Base-by-base conservation (phyloP, 2,113 vertebrate species). In the Psophia crepitans region DNA sequence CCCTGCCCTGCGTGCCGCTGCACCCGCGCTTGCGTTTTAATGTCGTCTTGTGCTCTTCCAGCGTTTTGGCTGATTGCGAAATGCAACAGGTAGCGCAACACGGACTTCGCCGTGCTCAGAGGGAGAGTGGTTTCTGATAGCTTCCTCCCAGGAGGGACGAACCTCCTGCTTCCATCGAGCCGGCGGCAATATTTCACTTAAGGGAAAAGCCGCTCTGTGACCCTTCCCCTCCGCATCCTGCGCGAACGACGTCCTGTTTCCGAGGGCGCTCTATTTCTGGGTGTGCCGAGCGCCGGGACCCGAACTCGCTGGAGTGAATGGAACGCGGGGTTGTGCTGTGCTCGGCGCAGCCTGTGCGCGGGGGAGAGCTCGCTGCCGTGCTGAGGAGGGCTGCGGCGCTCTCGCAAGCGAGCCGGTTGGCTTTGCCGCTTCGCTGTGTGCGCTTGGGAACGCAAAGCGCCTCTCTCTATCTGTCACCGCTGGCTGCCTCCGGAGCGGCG, bases 111-210 rank as follows among this genome's bases (percentile, higher is more conserved):
- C 5, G 0, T 1, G 30, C 90, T 68, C 9, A 12, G 77, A 89
- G 82, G 71, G 80, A 94, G 95, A 95, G 94, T 84, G 95, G 48
- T 91, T 96, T 93, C 86, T 82, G 94, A 95, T 91, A 3, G 92
- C 57, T 95, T 96, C 95, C 95, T 96, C 94, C 94, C 86, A 33
- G 73, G 95, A 49, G 96, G 60, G 53, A 78, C 2, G 6, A n/a
- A 8, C 56, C 90, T 94, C 93, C 96, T 69, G 90, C 90, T 64
- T 87, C 56, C 83, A 63, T 39, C 16, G 66, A 85, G 82, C 49
- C 10, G 4, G 18, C 4, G 11, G 94, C 84, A 64, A 79, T 86
- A 75, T 84, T 84, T 81, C 92, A 84, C 89, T 79, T 3, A 1
- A 49, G 95, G 90, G 77, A 96, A 76, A 73, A 94, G 78, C 70